phyloP scores from a whole-genome alignment of 1,140 invertebrate species.

The Doryteuthis pealeii region DNA sequence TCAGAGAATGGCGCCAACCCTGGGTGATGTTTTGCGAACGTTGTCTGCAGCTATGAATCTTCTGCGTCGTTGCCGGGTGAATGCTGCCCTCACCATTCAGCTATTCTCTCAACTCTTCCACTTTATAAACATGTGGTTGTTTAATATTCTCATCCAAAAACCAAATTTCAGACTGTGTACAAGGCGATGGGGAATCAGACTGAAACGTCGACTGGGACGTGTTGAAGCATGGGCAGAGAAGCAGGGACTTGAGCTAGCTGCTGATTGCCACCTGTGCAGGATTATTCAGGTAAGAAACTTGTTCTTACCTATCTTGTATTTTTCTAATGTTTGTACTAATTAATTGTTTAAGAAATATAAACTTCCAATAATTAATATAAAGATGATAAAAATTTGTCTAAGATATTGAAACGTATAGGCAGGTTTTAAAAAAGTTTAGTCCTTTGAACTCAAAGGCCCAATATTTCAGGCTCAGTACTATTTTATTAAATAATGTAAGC shows the following conservation, averaged over 20 bases:
- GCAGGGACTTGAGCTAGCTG: conserved; percentile 94
- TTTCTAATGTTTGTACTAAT: background rate
- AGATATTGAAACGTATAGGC: no score
- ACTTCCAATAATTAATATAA: no score
- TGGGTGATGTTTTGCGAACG: conserved; percentile 68
- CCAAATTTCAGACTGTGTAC: conserved; percentile 63
- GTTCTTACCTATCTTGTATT: background rate
- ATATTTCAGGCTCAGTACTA: no score
- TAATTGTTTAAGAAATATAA: no score
- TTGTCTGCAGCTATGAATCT: conserved; percentile 85
- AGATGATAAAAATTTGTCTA: no score
- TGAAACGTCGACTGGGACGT: conserved; percentile 81
- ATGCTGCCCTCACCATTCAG: conserved; percentile 97
- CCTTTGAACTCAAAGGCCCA: no score
- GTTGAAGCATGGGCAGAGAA: conserved; percentile 94
- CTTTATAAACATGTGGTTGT: conserved; percentile 93
- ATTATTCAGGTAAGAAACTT: conserved; percentile 75
- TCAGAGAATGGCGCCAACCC: conserved; percentile 26
- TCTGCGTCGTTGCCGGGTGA: conserved; percentile 87
- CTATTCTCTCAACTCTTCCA: conserved; percentile 98
- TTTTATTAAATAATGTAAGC: no score
- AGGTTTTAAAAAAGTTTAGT: no score
- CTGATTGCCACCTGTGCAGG: conserved; percentile 93
- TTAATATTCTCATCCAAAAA: conserved; percentile 76
- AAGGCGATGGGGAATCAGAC: conserved; percentile 75